phyloP scores from a whole-genome alignment of 2,113 vertebrate genomes.

The Cryptomyrus ogoouensis region DNA sequence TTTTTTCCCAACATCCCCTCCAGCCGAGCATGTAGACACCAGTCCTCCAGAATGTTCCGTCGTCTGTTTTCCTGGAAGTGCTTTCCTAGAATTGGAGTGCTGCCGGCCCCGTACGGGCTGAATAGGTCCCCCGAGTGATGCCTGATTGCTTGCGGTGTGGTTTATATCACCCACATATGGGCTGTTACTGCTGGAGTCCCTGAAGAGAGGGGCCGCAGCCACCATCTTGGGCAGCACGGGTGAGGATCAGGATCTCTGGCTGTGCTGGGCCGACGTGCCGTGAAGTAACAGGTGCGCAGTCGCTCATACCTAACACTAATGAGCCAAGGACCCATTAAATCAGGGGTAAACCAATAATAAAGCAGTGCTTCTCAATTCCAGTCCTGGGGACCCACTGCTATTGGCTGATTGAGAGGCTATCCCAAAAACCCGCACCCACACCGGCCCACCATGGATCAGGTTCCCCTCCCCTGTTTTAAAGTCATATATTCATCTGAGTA shows the following conservation, averaged over 20 bases:
- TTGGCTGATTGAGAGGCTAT: no score
- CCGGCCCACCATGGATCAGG: no score
- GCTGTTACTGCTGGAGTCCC: neutral
- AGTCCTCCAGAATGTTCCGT: neutral
- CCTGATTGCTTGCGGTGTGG: neutral
- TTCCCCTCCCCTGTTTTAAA: neutral
- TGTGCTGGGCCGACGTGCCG: neutral
- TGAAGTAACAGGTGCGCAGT: neutral
- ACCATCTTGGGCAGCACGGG: neutral
- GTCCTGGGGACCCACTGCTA: no score
- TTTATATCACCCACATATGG: neutral
- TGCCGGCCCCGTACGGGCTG: conserved; percentile 19
- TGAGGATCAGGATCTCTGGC: neutral
- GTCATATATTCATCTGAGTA: neutral
- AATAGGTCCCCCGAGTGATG: conserved; percentile 26
- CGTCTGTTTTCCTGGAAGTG: neutral
- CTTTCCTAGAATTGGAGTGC: neutral
- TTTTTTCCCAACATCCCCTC: neutral
- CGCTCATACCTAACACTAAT: neutral
- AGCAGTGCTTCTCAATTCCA: no score
- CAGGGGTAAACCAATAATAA: no score
- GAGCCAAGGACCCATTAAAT: neutral
- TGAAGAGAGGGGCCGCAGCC: neutral
- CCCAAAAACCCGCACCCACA: no score
- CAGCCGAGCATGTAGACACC: neutral